Conservation (phyloP, 1,140 invertebrate species). For the Oncopodura yosiiana region DNA sequence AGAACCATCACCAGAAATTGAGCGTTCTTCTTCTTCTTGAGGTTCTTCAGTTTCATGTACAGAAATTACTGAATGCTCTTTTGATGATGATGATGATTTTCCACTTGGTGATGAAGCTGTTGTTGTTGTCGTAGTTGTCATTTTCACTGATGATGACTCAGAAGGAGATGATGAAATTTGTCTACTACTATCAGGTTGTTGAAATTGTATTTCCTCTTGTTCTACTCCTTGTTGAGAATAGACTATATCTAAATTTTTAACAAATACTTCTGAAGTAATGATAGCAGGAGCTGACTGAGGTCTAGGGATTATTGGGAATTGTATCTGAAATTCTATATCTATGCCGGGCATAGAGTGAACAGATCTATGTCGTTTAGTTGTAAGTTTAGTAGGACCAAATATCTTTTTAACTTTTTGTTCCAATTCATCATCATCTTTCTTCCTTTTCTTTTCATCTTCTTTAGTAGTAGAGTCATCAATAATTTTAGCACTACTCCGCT, state of each 20-base stretch:
- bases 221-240: slow-evolving; percentile 23
- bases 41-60: too few species aligned
- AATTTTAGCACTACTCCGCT: slow-evolving; percentile 8
- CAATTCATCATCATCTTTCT: background rate
- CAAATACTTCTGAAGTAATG: slow-evolving; percentile 33
- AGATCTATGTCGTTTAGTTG: slow-evolving; percentile 22
- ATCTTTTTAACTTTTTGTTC: background rate
- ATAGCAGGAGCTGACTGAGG: slow-evolving; percentile 30
- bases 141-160: background rate
- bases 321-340: slow-evolving; percentile 32
- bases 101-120: background rate
- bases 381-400: slow-evolving; percentile 30
- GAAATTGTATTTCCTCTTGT: slow-evolving; percentile 4
- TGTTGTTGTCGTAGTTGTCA: background rate
- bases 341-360: slow-evolving; percentile 29
- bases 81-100: too few species aligned
- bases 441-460: background rate
- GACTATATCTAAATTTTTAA: slow-evolving; percentile 27
- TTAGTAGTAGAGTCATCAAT: background rate
- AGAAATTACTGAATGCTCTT: too few species aligned
- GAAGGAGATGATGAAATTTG: slow-evolving; percentile 15
- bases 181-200: background rate
- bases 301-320: slow-evolving; percentile 23
- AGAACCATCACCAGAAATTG: background rate
- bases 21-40: too few species aligned